Percentiles rank a stretch among this genome's conserved stretches.
phyloP scores from a whole-genome alignment of 2,888 invertebrate species.

The Drosophila glabriapex region DNA sequence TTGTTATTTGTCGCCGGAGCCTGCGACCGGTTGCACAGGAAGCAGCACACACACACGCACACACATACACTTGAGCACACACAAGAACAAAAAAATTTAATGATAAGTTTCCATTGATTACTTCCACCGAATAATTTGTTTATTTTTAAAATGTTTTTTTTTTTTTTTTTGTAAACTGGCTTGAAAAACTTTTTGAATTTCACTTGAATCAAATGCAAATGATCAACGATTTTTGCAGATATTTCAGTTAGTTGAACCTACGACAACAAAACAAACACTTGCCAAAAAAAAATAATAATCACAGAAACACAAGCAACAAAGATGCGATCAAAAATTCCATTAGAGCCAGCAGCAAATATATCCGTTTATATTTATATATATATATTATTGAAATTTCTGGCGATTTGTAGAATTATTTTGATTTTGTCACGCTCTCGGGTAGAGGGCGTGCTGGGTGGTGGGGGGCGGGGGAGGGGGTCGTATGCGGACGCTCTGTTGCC shows the following conservation, averaged over 20 bases:
- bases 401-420: slow-evolving; percentile 9
- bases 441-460: too few species aligned
- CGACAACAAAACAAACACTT: slow-evolving; percentile 44
- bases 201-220: slow-evolving; percentile 15
- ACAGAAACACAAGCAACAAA: slow-evolving; percentile 11
- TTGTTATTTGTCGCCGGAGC: slow-evolving; percentile 43
- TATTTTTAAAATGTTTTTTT: background rate
- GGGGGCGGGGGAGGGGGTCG: background rate
- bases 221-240: background rate
- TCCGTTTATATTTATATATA: background rate
- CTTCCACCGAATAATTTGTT: slow-evolving; percentile 7
- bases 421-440: slow-evolving; percentile 1
- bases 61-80: slow-evolving; percentile 19
- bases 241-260: slow-evolving; percentile 33
- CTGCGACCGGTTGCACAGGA: slow-evolving; percentile 80
- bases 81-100: slow-evolving; percentile 22
- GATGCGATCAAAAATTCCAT: slow-evolving; percentile 1
- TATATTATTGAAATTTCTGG: slow-evolving; percentile 4
- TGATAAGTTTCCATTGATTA: slow-evolving; percentile 18
- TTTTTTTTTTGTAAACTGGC: slow-evolving; percentile 2
- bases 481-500: background rate
- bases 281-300: slow-evolving; percentile 4
- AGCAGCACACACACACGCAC: slow-evolving; percentile 41
- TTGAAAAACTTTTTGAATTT: background rate
- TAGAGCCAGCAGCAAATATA: background rate